phyloP scores from a whole-genome alignment of 2,797 vertebrate genomes.

The Pangasius djambal region DNA sequence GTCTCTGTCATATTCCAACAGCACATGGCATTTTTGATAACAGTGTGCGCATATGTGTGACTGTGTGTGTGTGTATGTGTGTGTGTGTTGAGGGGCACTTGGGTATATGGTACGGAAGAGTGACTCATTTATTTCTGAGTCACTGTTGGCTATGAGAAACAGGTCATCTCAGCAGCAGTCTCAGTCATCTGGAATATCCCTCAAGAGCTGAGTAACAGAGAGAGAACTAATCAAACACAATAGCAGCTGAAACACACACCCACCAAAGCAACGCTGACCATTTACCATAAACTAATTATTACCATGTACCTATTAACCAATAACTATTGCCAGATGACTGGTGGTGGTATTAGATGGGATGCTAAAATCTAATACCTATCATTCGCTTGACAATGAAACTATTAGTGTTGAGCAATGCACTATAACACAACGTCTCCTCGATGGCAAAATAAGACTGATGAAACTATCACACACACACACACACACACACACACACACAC shows the following conservation, averaged over 20 bases:
- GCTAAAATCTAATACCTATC: not conserved
- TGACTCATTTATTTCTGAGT: constrained; percentile 78
- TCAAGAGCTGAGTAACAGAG: constrained; percentile 38
- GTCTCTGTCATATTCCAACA: constrained; percentile 87
- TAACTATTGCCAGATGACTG: not conserved
- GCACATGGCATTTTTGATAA: constrained; percentile 80
- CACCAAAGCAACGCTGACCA: not conserved
- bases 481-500: not conserved
- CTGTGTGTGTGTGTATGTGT: constrained; percentile 35
- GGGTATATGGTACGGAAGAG: constrained; percentile 82
- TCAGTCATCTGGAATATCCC: constrained; percentile 44
- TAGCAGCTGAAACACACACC: constrained; percentile 1
- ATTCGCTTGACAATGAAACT: not conserved
- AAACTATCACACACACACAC: not conserved
- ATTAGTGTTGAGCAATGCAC: not conserved
- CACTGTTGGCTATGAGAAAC: constrained; percentile 67
- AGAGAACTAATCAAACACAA: constrained; percentile 30
- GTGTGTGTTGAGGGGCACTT: constrained; percentile 70
- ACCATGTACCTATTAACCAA: not conserved
- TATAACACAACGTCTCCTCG: not conserved
- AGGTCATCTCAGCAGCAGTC: constrained; percentile 44
- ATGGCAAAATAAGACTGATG: not conserved
- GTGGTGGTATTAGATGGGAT: not conserved
- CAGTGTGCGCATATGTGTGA: constrained; percentile 63
- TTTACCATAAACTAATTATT: not conserved